A percentile compares a stretch with the other conserved stretches of the same genome.
Evolutionary conservation across 2,888 invertebrate species (phyloP).

Genomic region (Anaspis maculata): DNA sequence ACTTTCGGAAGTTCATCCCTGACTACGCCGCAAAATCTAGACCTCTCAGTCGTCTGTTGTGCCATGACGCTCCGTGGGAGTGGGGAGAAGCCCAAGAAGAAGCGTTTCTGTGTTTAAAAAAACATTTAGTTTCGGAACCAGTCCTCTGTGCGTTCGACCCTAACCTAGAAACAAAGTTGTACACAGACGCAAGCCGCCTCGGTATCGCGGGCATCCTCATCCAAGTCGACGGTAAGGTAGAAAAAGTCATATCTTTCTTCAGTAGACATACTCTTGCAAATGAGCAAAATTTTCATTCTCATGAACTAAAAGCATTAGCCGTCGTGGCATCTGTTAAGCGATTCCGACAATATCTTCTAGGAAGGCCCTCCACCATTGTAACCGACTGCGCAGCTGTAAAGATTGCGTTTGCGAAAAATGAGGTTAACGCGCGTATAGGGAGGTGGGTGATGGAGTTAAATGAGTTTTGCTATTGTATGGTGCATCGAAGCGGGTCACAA

Average conservation of each 20-base stretch:
- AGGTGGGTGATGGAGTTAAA: conserved; percentile 8
- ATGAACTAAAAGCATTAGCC: conserved; percentile 14
- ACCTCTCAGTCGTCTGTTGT: conserved; percentile 10
- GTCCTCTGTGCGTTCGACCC: conserved; percentile 8
- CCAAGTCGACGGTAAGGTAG: conserved; percentile 9
- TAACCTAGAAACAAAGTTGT: conserved; percentile 6
- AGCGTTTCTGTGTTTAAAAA: conserved; percentile 7
- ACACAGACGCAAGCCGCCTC: conserved; percentile 10
- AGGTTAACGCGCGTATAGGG: conserved; percentile 9
- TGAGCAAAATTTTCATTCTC: conserved; percentile 17
- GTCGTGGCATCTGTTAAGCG: conserved; percentile 8
- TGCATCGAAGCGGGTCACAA: conserved; percentile 2
- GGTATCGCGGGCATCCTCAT: conserved; percentile 11
- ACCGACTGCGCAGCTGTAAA: conserved; percentile 15
- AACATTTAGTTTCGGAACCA: conserved; percentile 4
- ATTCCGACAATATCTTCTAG: conserved; percentile 11
- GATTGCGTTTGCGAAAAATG: conserved; percentile 7
- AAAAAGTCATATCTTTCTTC: conserved; percentile 23
- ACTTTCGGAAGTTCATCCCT: conserved; percentile 25
- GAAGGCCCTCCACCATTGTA: conserved; percentile 8
- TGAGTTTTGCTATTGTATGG: conserved; percentile 5
- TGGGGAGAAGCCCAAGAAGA: conserved; percentile 8
- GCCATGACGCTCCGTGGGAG: conserved; percentile 7
- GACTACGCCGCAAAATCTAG: conserved; percentile 12
- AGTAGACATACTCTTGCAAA: conserved; percentile 21